Conservation (phyloP, 2,797 vertebrate genomes). For the Masticophis lateralis region DNA sequence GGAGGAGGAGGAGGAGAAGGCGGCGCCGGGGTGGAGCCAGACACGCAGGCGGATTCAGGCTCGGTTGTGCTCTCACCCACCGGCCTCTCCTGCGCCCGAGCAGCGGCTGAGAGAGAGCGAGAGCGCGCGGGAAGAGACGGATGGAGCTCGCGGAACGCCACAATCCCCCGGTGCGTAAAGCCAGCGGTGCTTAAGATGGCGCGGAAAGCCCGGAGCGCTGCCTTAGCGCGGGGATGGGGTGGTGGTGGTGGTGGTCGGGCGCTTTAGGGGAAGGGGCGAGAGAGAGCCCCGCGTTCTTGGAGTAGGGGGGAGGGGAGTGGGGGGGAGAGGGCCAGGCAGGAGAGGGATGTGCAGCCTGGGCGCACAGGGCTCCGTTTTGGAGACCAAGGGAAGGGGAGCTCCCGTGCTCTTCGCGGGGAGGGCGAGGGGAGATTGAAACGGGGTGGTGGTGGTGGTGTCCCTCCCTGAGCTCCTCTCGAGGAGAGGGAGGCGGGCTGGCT, state of each 20-base stretch:
- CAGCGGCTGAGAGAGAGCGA: too few species aligned
- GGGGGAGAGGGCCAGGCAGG: too few species aligned
- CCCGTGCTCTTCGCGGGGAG: not conserved
- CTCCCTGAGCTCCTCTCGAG: not conserved
- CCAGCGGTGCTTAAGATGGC: conserved; percentile 19
- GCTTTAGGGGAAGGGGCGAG: not conserved
- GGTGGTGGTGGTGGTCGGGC: too few species aligned
- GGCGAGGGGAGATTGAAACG: too few species aligned
- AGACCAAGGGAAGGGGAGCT: not conserved
- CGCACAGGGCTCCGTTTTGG: not conserved
- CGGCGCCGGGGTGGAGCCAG: conserved; percentile 5
- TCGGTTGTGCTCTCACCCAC: not conserved
- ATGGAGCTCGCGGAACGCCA: not conserved
- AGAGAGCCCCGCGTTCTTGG: not conserved
- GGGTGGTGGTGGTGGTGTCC: too few species aligned
- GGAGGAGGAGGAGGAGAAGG: not conserved
- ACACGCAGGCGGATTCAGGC: not conserved
- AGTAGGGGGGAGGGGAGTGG: too few species aligned
- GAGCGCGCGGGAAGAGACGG: not conserved
- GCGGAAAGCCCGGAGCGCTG: not conserved
- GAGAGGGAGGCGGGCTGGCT: too few species aligned
- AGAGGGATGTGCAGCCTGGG: too few species aligned
- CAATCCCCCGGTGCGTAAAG: not conserved
- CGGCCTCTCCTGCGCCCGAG: not conserved
- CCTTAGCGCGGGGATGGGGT: not conserved